Base-by-base conservation (phyloP, 2,113 vertebrate species). In the Catharus minimus region DNA sequence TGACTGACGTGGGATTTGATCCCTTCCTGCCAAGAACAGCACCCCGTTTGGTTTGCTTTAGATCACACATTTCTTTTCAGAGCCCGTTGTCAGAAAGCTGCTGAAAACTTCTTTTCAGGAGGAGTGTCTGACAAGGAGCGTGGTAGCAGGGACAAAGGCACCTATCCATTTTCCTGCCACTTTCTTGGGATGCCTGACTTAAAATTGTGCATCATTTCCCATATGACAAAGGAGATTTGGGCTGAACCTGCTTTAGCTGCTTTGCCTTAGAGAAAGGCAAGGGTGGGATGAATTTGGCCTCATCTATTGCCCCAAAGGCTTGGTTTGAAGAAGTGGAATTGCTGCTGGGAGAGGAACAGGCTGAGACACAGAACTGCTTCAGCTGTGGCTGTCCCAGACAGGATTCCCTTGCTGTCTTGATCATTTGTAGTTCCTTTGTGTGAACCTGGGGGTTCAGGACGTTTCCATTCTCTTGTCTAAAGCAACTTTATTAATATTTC, bases 1-100 rank as follows among this genome's bases (percentile, higher is more conserved):
- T 89, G 94, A 95, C 28, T 95, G 94, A 92, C 10, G 0, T 53
- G 86, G 81, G 81, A 95, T 95, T 93, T 94, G 90, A 96, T 96
- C 80, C 81, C 38, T 78, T 60, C 68, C 69, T 82, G 81, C 73
- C 86, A 78, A 82, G 90, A 95, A 92, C 88, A 94, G 66, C 80
- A 84, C 83, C 88, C 77, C 15, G 0, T 84, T 96, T 72, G 6
- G 62, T 90, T 95, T 90, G 66, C 80, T 90, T 95, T 61, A 95
- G 74, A 94, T 95, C 93, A 95, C 88, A 62, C 93, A 33, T 75
- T 76, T 61, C 86, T 75, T 41, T 62, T 65, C 57, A 50, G 80
- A 78, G 6, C 19, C 46, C 10, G 0, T 82, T 94, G 86, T 95
- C 92, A 95, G 80, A 79, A 96, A 94, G 95, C 93, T 92, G 86